phyloP scores from a whole-genome alignment of 2,797 vertebrate species.

The Rhinogobio ventralis region DNA sequence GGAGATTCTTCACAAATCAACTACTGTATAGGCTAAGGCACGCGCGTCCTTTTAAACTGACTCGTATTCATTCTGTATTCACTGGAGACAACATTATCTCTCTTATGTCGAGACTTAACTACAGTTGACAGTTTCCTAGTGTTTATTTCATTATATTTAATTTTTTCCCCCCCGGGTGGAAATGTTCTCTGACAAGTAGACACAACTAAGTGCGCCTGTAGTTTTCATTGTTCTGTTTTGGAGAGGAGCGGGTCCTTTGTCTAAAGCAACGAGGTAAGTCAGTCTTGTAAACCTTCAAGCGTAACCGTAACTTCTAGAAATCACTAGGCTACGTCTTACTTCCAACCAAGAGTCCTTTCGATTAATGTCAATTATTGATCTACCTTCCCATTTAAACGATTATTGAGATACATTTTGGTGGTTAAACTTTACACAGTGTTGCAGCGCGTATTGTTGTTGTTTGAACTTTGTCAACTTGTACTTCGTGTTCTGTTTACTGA shows the following conservation, averaged over 20 bases:
- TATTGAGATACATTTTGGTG: conserved; percentile 57
- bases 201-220: conserved; percentile 52
- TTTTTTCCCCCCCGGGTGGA: background rate
- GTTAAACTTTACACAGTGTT: conserved; percentile 63
- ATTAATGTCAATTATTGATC: background rate
- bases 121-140: background rate
- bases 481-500: too few relatives aligned
- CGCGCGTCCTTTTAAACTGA: conserved; percentile 14
- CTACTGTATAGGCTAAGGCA: conserved; percentile 20
- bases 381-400: conserved; percentile 25
- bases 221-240: conserved; percentile 64
- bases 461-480: conserved; percentile 4
- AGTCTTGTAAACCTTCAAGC: background rate
- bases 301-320: conserved; percentile 7
- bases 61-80: conserved; percentile 12
- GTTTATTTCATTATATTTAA: background rate
- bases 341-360: background rate
- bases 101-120: background rate
- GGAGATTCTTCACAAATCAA: background rate
- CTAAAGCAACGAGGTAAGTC: conserved; percentile 66
- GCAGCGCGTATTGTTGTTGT: conserved; percentile 45
- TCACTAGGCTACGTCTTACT: background rate
- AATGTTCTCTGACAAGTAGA: conserved; percentile 51
- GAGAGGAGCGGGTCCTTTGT: conserved; percentile 67
- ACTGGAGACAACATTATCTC: background rate